Evolutionary conservation across 2,113 vertebrate species (phyloP).

Genomic region (Cinclus mexicanus): DNA sequence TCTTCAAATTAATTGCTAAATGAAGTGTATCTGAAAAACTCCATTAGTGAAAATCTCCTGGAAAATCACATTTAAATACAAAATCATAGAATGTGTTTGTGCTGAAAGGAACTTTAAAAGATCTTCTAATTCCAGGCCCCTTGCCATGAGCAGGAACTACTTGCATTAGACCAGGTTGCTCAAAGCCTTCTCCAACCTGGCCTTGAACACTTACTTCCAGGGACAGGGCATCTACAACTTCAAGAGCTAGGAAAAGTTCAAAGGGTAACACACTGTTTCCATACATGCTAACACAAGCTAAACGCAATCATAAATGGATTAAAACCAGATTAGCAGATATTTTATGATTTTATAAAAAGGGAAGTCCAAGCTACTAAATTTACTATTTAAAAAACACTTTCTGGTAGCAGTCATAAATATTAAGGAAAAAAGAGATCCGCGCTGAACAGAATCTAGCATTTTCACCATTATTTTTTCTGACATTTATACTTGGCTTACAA

Average conservation of each 20-base stretch:
- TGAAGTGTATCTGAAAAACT: background rate
- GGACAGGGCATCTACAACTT: background rate
- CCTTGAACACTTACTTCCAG: background rate
- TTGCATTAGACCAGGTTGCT: background rate
- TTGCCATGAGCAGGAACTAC: background rate
- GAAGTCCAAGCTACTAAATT: background rate
- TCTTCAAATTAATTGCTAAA: background rate
- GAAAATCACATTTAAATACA: background rate
- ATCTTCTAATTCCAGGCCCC: background rate
- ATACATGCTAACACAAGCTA: background rate
- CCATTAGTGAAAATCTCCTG: background rate
- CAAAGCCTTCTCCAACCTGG: background rate
- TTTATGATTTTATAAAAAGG: background rate
- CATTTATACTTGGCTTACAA: background rate
- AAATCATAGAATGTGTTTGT: background rate
- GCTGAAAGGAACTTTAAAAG: background rate
- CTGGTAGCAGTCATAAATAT: background rate
- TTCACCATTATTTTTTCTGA: background rate
- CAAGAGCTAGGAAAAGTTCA: background rate
- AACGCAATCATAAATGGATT: background rate
- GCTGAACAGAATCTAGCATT: background rate
- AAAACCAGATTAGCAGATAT: background rate
- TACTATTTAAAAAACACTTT: background rate
- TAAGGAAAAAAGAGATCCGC: background rate
- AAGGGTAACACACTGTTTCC: background rate